These are phyloP conservation scores for Microtus agrestis DNA, from an alignment of 2,797 vertebrate species.

Conservation along the genomic window DNA sequence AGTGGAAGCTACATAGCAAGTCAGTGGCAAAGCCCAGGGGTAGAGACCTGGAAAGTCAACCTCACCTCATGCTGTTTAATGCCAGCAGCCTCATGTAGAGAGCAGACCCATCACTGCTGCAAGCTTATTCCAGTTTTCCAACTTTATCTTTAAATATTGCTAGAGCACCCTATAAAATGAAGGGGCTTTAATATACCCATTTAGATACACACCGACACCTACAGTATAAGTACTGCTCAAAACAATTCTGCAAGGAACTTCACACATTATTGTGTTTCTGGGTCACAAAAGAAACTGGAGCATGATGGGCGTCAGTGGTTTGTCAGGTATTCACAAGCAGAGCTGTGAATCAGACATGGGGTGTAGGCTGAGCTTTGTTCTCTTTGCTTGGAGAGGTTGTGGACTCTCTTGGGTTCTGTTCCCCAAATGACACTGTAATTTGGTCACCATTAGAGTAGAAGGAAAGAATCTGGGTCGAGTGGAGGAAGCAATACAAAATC, in stretches of 20 bases:
- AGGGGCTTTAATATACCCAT: neutral
- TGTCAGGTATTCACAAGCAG: constrained; percentile 45
- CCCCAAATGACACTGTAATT: neutral
- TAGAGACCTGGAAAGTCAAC: neutral
- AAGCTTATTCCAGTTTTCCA: neutral
- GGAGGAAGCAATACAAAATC: neutral
- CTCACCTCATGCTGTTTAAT: neutral
- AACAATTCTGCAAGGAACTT: constrained; percentile 13
- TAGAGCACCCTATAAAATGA: neutral
- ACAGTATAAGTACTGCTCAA: constrained; percentile 5
- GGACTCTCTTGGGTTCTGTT: constrained; percentile 15
- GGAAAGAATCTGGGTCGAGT: neutral
- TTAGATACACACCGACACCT: neutral
- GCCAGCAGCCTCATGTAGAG: fast-evolving
- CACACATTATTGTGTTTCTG: constrained; percentile 65
- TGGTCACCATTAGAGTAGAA: neutral
- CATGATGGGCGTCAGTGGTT: neutral
- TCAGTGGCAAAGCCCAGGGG: neutral
- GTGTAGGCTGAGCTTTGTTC: neutral
- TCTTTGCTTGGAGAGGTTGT: neutral
- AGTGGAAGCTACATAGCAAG: neutral
- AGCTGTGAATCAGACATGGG: neutral
- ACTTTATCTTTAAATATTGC: constrained; percentile 67
- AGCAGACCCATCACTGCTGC: neutral
- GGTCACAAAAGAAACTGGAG: constrained; percentile 60